phyloP scores from a whole-genome alignment of 2,797 vertebrate species.

The Tinamus major region DNA sequence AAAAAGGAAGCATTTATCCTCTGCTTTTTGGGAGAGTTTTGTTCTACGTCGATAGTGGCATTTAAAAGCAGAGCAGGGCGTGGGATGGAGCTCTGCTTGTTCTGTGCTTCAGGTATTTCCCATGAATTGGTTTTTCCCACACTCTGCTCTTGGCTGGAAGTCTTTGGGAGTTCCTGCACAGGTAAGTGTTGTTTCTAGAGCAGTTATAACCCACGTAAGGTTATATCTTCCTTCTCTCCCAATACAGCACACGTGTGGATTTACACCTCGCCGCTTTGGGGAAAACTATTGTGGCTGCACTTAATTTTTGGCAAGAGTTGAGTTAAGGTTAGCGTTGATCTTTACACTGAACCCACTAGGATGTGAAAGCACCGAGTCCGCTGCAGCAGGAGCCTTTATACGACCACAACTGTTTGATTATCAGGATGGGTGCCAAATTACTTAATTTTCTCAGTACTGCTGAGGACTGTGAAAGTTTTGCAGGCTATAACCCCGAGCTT shows the following conservation, averaged over 20 bases:
- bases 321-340: neutral
- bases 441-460: neutral
- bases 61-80: neutral
- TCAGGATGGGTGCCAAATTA: neutral
- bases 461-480: neutral
- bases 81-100: neutral
- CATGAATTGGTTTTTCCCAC: neutral
- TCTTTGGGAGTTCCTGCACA: neutral
- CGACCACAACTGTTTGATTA: neutral
- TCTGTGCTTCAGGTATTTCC: neutral
- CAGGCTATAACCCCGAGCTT: neutral
- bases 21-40: neutral
- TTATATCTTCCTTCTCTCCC: neutral
- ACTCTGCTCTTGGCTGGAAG: neutral
- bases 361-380: accelerated
- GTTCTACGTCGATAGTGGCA: neutral
- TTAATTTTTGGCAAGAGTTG: neutral
- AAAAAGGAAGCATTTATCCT: neutral
- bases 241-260: too few relatives aligned
- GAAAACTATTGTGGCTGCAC: neutral
- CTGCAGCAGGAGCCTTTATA: neutral
- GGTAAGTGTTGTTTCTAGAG: neutral
- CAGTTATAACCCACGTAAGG: neutral
- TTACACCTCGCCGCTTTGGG: neutral
- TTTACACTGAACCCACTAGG: accelerated